Evolutionary conservation across 1,140 invertebrate genomes (phyloP), one percentile per base, ranked within the genome.

Genomic region (Drosophila lacertosa): DNA sequence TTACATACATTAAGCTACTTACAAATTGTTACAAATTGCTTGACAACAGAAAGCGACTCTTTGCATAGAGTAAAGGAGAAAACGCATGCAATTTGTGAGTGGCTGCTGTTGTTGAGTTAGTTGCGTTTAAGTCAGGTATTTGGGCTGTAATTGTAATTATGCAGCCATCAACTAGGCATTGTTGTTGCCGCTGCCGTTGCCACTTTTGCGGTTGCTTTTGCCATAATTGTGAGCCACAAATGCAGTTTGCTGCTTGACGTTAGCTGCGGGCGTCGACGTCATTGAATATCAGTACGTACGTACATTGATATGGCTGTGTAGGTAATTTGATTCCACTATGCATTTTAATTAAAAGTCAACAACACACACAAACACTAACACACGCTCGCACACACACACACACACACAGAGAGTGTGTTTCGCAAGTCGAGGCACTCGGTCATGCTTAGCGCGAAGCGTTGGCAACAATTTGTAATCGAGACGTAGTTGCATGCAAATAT

Each of bases 291-390:
- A 74, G 77, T 54, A 51, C 13, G 37, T 13, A 45, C 44, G 29
- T 48, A 16, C 18, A 37, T 40, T 51, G 53, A 13, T 55, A 33
- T 63, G 45, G 24, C 35, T 71, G 60, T 47, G 75, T 64, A 74
- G 69, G 81, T 86, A 86, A 86, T 88, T 77, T 88, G 78, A 86
- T 88, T 88, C 82, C 74, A 74, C 84, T 79, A 72, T 86, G 81
- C 81, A 86, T 86, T 86, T 86, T 88, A 86, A 86, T 86, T 86
- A 81, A 86, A 86, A 86, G 82, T 77, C 80, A 86, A 81, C 82
- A 86, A 75, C 77, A 71, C 69, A 74, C 71, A 60, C 76, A 78
- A 62, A 66, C 51, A 63, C 42, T 53, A 35, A n/a, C n/a, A n/a
- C n/a, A n/a, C n/a, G n/a, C n/a, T n/a, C n/a, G 20, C 48, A 48